phyloP scores from a whole-genome alignment of 2,797 vertebrate species.

The Capromys pilorides region DNA sequence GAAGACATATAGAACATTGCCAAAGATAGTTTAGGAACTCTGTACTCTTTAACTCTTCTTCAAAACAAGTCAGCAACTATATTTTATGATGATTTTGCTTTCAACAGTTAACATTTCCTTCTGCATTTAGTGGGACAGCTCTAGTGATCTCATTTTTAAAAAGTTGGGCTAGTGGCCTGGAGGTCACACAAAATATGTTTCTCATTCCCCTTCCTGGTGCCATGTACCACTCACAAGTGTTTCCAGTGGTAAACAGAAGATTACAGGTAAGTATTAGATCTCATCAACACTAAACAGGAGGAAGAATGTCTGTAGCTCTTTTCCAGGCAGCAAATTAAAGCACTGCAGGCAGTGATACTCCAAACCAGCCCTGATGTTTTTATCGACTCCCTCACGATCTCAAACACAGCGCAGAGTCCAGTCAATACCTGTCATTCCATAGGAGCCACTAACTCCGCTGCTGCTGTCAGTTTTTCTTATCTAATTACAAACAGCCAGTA shows the following conservation, averaged over 20 bases:
- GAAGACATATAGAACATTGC: not conserved
- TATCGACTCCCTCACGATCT: constrained; percentile 85
- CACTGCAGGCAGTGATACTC: constrained; percentile 79
- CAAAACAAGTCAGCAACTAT: not conserved
- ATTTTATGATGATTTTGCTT: not conserved
- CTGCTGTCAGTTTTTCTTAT: constrained; percentile 85
- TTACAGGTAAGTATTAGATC: constrained; percentile 79
- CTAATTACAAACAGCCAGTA: constrained; percentile 84
- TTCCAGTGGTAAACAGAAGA: constrained; percentile 82
- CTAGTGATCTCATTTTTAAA: not conserved
- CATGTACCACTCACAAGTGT: constrained; percentile 69
- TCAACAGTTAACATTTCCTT: not conserved
- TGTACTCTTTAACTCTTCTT: not conserved
- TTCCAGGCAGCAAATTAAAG: constrained; percentile 87
- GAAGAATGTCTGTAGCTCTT: constrained; percentile 83
- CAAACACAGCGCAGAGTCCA: constrained; percentile 83
- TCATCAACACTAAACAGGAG: constrained; percentile 81
- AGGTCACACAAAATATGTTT: not conserved
- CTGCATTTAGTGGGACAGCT: not conserved
- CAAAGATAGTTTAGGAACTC: not conserved
- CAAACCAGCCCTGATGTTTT: constrained; percentile 86
- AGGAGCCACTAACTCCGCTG: constrained; percentile 84
- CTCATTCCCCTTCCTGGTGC: constrained; percentile 48
- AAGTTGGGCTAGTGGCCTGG: not conserved
- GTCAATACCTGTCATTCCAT: constrained; percentile 86